Percentiles rank a stretch among this genome's conserved stretches.
phyloP scores from a whole-genome alignment of 2,888 invertebrate species.

The Andrena trimmerana region DNA sequence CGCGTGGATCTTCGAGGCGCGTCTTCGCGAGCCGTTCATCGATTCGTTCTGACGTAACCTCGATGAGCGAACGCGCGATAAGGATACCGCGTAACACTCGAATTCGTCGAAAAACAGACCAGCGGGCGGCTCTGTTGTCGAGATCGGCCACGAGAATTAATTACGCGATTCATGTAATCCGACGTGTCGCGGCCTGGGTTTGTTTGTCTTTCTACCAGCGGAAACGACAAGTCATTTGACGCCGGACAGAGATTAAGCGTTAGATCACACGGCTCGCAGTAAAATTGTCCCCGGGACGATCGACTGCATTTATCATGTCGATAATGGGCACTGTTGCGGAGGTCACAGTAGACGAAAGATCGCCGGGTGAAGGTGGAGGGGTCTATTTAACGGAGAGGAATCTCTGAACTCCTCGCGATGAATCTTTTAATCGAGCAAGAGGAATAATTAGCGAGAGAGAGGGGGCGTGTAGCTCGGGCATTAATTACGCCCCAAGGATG shows the following conservation, averaged over 20 bases:
- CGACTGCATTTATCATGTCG: background rate
- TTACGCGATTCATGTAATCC: background rate
- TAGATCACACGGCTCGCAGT: background rate
- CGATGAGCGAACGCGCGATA: constrained; percentile 27
- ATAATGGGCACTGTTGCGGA: background rate
- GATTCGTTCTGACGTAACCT: constrained; percentile 16
- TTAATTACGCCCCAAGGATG: constrained; percentile 52
- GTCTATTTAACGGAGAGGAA: background rate
- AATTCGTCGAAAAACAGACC: background rate
- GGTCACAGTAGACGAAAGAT: background rate
- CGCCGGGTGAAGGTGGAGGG: background rate
- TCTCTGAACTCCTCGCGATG: background rate
- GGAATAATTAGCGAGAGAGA: constrained; percentile 31
- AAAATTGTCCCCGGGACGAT: background rate
- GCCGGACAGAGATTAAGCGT: background rate
- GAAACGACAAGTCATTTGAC: background rate
- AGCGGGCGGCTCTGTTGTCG: no score
- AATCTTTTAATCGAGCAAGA: constrained; percentile 1
- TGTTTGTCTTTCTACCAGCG: background rate
- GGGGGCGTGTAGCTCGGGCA: constrained; percentile 16
- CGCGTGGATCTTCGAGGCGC: background rate
- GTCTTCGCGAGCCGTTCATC: background rate
- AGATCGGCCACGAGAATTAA: background rate
- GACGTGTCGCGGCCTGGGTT: background rate
- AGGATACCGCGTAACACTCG: background rate